Evolutionary conservation across 92 coral and sea anemone species (phyloP).

Genomic region (Virgularia gustaviana): DNA sequence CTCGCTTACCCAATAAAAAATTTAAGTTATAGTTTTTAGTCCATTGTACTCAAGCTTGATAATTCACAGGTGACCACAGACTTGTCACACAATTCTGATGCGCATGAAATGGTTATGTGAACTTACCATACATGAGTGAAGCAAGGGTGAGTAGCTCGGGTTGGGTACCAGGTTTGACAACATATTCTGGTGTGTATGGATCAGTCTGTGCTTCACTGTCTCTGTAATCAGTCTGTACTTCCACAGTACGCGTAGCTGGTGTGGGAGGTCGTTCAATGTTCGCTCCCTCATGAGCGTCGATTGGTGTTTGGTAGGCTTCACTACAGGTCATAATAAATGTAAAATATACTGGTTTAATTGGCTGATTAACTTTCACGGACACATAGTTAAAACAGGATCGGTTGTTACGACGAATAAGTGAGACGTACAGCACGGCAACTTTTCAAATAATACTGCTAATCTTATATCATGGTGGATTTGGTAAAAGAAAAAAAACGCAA

Average conservation of each 20-base stretch:
- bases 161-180: slow-evolving; percentile 90
- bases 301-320: too few species aligned
- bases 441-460: too few species aligned
- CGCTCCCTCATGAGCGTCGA: slow-evolving; percentile 47
- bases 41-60: neutral
- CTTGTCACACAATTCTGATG: neutral
- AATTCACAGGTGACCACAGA: neutral
- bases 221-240: slow-evolving; percentile 94
- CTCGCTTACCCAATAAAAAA: neutral
- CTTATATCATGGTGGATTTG: too few species aligned
- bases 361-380: too few species aligned
- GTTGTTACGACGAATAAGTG: too few species aligned
- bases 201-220: slow-evolving; percentile 98
- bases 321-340: too few species aligned
- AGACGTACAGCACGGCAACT: too few species aligned
- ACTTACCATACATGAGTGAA: slow-evolving; percentile 81
- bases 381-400: too few species aligned
- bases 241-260: slow-evolving; percentile 91
- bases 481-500: too few species aligned
- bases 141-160: slow-evolving; percentile 94
- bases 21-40: neutral
- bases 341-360: too few species aligned
- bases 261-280: slow-evolving; percentile 76
- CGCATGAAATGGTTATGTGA: neutral
- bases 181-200: slow-evolving; percentile 98